Percentiles rank a stretch among this genome's conserved stretches.
Evolutionary conservation across 2,888 invertebrate genomes (phyloP).

Genomic region (Pteria penguin): DNA sequence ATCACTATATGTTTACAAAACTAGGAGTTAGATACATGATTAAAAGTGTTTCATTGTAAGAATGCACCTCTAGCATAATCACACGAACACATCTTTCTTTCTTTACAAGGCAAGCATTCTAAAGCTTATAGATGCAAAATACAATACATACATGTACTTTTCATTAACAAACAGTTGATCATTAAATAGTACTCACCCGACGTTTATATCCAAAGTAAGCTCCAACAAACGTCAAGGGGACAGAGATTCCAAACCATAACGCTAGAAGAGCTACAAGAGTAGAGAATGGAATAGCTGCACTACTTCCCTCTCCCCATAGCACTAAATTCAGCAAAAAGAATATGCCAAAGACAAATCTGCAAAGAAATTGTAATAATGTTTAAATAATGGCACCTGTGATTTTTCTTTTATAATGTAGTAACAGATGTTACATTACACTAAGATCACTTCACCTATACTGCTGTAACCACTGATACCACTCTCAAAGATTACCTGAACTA

Average conservation of each 20-base stretch:
- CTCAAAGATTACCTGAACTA: no score
- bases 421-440: no score
- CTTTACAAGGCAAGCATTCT: not conserved
- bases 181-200: slow-evolving; percentile 84
- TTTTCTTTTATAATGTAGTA: no score
- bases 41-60: no score
- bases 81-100: not conserved
- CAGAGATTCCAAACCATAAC: slow-evolving; percentile 98
- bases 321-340: slow-evolving; percentile 98
- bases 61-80: no score
- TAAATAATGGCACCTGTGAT: no score
- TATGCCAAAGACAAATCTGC: slow-evolving; percentile 94
- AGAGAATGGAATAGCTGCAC: slow-evolving; percentile 97
- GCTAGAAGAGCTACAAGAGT: slow-evolving; percentile 95
- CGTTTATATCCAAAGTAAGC: slow-evolving; percentile 99
- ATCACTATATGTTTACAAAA: no score
- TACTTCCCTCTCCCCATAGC: slow-evolving; percentile 96
- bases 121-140: not conserved
- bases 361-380: no score
- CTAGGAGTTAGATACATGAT: no score
- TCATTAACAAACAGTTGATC: not conserved
- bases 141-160: not conserved
- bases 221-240: slow-evolving; percentile 98
- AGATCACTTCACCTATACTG: no score
- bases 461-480: no score